Evolutionary conservation across 2,888 invertebrate genomes (phyloP).

Genomic region (Penaeus monodon): DNA sequence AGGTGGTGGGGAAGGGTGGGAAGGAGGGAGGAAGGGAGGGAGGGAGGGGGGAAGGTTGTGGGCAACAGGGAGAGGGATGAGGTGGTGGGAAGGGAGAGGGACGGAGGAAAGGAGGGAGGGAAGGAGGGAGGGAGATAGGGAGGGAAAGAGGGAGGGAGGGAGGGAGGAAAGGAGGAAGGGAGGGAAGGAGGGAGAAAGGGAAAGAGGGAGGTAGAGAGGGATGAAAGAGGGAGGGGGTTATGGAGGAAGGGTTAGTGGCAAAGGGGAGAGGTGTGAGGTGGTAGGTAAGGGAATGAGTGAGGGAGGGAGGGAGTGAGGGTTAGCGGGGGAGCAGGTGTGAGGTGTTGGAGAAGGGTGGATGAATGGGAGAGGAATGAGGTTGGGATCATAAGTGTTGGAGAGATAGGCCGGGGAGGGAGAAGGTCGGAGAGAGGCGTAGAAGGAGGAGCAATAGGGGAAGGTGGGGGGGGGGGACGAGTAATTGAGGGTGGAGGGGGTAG

Average conservation of each 20-base stretch:
- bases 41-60: not conserved
- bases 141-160: not conserved
- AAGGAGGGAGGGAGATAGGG: not conserved
- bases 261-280: not conserved
- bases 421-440: not conserved
- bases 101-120: too few relatives aligned
- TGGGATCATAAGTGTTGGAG: not conserved
- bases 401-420: not conserved
- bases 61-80: too few relatives aligned
- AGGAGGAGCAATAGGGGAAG: not conserved
- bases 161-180: not conserved
- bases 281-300: not conserved
- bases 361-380: not conserved
- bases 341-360: not conserved
- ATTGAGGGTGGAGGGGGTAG: not conserved
- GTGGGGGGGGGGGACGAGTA: not conserved
- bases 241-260: not conserved
- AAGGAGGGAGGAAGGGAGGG: not conserved
- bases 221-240: not conserved
- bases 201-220: too few relatives aligned
- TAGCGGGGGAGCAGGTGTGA: not conserved
- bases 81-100: too few relatives aligned
- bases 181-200: not conserved
- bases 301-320: not conserved
- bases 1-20: not conserved